Base-by-base conservation (phyloP, 2,888 invertebrate genomes). In the Aleiodes testaceus region DNA sequence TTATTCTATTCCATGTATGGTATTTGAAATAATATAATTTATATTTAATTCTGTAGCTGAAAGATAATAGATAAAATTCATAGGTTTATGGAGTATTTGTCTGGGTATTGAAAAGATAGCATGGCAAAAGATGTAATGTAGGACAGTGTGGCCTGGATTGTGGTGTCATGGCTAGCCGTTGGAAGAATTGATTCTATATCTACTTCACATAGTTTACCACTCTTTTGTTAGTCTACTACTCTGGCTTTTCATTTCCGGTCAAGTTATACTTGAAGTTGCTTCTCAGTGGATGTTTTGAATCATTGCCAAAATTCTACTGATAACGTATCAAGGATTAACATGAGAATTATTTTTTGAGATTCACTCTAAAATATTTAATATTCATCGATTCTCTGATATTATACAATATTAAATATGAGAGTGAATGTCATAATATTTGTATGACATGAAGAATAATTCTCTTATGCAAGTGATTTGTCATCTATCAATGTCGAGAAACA, bases 91-190 rank as follows among this genome's bases (percentile, higher is more conserved):
- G 20, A 61, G 49, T 36, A 69, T 55, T 22, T 16, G 66, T 61
- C 30, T 49, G 44, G 22, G 55, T 47, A 18, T 36, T 69, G 49
- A 30, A 36, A 36, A 45, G 49, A 20, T 61, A 49, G n/a, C 22
- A 30, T 36, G 22, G 26, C 79, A 80, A 79, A 82, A 80, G 81
- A 80, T 78, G 80, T 81, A 84, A 85, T 84, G 81, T 85, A 76
- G 84, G 82, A 83, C 84, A 83, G 80, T 84, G 85, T 84, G 85
- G 79, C 85, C 85, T 84, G 83, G 81, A 83, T 85, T 81, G 74
- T 74, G 82, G 82, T 84, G 84, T 84, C 84, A 84, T 83, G 84
- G 84, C 82, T 83, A 80, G 79, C 74, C 74, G 78, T 79, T 81
- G 55, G 66, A 65, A 67, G 69, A 49, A 47, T 70, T 22, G 45